Conservation (phyloP, 2,888 invertebrate genomes). For the Sinelater perroti region DNA sequence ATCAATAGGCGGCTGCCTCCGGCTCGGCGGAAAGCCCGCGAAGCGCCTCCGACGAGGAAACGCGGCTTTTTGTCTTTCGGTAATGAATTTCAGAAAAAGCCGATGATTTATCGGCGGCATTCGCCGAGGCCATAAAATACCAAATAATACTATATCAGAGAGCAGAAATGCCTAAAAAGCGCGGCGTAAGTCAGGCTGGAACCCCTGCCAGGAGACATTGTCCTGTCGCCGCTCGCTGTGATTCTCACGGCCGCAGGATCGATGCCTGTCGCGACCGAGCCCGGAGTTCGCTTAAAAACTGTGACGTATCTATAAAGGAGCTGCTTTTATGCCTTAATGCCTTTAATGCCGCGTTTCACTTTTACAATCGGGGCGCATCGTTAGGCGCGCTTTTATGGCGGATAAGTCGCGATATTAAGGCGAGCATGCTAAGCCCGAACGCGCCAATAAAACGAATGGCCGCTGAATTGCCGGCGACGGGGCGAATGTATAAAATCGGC, state of each 20-base stretch:
- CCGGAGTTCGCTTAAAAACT: slow-evolving; percentile 32
- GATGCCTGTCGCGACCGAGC: slow-evolving; percentile 49
- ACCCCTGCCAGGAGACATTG: slow-evolving; percentile 52
- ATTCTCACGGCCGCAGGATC: slow-evolving; percentile 55
- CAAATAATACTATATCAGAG: slow-evolving; percentile 15
- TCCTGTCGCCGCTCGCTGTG: slow-evolving; percentile 49
- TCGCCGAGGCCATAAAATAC: neutral
- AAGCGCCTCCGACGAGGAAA: no score
- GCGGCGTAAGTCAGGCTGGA: slow-evolving; percentile 41
- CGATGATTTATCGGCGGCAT: neutral
- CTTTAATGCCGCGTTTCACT: slow-evolving; percentile 44
- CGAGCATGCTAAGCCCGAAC: slow-evolving; percentile 46
- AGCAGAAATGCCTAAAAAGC: slow-evolving; percentile 23
- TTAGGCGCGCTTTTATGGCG: slow-evolving; percentile 46
- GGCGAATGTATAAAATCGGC: slow-evolving; percentile 8
- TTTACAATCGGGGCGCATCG: slow-evolving; percentile 45
- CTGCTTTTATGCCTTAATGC: slow-evolving; percentile 22
- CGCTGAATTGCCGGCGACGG: no score
- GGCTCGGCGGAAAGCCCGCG: no score
- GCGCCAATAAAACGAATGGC: slow-evolving; percentile 48
- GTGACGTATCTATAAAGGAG: slow-evolving; percentile 34
- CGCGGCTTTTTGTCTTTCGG: no score
- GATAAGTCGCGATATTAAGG: slow-evolving; percentile 44
- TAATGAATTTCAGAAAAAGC: neutral
- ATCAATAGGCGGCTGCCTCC: no score